Percentiles rank a stretch among this genome's conserved stretches.
These are phyloP conservation scores for zebrafish (Danio rerio) DNA, from an alignment of 2,113 vertebrate species.

Conservation along the genomic window GRCz12tu NC_133195.1:36925501-36926000, in stretches of 20 bases:
- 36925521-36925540: slow-evolving; percentile 92
- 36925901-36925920: too few relatives aligned
- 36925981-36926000: too few relatives aligned
- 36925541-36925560: slow-evolving; percentile 96
- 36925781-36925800: neutral
- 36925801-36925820: neutral
- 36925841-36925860: too few relatives aligned
- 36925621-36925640: slow-evolving; percentile 59
- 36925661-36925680: slow-evolving; percentile 29
- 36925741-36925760: neutral
- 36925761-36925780: neutral
- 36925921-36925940: too few relatives aligned
- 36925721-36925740: slow-evolving; percentile 1
- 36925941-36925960: too few relatives aligned
- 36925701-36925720: slow-evolving; percentile 52
- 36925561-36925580: slow-evolving; percentile 92
- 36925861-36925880: neutral
- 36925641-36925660: neutral
- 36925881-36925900: too few relatives aligned
- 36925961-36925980: too few relatives aligned
- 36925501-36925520: slow-evolving; percentile 89
- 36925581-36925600: slow-evolving; percentile 84
- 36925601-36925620: slow-evolving; percentile 55
- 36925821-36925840: neutral
- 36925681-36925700: slow-evolving; percentile 62